A percentile compares a stretch with the other conserved stretches of the same genome.
These are phyloP conservation scores for Anorthoa munda DNA, from an alignment of 2,888 invertebrate species.

Conservation along the genomic window DNA sequence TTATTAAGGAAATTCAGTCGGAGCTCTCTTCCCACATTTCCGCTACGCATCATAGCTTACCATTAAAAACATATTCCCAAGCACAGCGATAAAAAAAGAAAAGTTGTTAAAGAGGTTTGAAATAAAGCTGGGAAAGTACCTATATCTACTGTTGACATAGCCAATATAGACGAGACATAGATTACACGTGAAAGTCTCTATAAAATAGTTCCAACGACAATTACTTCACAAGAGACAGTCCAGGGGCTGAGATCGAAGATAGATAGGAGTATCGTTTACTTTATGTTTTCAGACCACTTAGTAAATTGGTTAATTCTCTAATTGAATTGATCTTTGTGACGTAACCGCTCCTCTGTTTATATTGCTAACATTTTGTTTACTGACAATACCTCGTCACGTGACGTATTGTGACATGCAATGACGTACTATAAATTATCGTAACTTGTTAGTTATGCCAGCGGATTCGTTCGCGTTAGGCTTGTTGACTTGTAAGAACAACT, in stretches of 20 bases:
- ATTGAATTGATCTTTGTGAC: conserved; percentile 55
- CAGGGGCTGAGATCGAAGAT: conserved; percentile 26
- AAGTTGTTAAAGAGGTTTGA: conserved; percentile 22
- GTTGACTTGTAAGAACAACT: no score
- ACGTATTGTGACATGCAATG: background rate
- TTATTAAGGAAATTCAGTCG: no score
- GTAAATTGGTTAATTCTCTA: conserved; percentile 55
- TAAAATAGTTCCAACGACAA: conserved; percentile 47
- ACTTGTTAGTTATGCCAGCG: background rate
- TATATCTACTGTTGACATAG: conserved; percentile 24
- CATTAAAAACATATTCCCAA: background rate
- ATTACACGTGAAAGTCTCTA: conserved; percentile 55
- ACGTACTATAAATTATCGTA: background rate
- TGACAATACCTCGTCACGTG: conserved; percentile 2
- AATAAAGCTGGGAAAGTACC: conserved; percentile 26
- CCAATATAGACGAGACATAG: conserved; percentile 23
- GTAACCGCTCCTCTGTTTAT: conserved; percentile 41
- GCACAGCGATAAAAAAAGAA: conserved; percentile 24
- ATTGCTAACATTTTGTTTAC: conserved; percentile 24
- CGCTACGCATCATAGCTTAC: no score
- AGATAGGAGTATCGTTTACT: conserved; percentile 43
- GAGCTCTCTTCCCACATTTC: no score
- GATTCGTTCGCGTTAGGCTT: no score
- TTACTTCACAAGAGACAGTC: conserved; percentile 35
- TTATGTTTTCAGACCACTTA: conserved; percentile 56